Evolutionary conservation across 2,113 vertebrate genomes (phyloP).

Genomic region (Taxidea taxus): DNA sequence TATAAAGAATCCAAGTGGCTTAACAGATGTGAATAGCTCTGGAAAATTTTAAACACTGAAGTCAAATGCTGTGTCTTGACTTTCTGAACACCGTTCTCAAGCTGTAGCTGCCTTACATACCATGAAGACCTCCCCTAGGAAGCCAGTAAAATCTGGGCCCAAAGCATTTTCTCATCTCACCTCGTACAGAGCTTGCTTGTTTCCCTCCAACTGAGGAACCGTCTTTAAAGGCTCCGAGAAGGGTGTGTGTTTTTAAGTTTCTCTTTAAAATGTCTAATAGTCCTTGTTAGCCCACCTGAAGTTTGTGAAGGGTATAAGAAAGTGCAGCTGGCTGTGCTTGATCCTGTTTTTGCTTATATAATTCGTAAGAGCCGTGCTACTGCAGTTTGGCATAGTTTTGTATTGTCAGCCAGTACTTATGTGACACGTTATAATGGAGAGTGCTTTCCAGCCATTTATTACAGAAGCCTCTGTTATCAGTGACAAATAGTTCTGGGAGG

Average conservation of each 20-base stretch:
- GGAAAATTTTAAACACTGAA: background rate
- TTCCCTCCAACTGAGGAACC: background rate
- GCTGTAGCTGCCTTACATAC: background rate
- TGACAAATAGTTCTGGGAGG: slow-evolving; percentile 27
- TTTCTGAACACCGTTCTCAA: background rate
- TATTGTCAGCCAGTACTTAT: background rate
- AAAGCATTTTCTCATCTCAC: background rate
- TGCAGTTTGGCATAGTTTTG: slow-evolving; percentile 8
- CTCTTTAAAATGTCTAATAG: background rate
- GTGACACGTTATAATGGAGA: slow-evolving; percentile 11
- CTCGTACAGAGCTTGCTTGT: background rate
- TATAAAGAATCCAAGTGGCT: slow-evolving; percentile 37
- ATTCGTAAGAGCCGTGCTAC: background rate
- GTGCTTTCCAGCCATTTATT: background rate
- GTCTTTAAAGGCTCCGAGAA: background rate
- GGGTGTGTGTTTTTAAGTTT: background rate
- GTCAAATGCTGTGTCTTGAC: background rate
- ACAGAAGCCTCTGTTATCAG: slow-evolving; percentile 27
- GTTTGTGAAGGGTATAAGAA: background rate
- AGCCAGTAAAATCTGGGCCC: background rate
- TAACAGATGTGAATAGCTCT: slow-evolving; percentile 28
- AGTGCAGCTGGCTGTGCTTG: background rate
- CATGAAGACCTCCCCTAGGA: accelerated
- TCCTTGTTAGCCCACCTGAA: background rate
- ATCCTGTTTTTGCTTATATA: slow-evolving; percentile 22